phyloP scores from a whole-genome alignment of 2,888 invertebrate genomes.

The Dendrolimus houi region DNA sequence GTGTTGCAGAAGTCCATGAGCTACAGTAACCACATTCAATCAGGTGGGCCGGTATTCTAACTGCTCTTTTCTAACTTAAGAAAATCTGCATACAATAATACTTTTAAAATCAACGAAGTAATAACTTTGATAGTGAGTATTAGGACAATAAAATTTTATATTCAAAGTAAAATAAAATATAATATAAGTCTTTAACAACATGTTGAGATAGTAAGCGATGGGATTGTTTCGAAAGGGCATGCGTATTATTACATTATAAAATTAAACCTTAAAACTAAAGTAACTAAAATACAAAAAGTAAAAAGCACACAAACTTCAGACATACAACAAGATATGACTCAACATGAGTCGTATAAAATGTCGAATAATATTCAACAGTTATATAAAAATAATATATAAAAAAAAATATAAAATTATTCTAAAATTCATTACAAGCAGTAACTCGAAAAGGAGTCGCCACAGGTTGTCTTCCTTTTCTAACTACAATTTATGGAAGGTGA shows the following conservation, averaged over 20 bases:
- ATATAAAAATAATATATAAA: constrained; percentile 10
- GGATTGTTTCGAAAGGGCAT: background rate
- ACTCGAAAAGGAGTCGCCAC: background rate
- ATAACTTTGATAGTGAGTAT: too few relatives aligned
- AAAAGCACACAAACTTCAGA: constrained; percentile 18
- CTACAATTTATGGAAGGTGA: too few relatives aligned
- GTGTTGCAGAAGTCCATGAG: too few relatives aligned
- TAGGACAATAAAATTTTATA: too few relatives aligned
- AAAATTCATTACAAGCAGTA: background rate
- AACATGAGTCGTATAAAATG: constrained; percentile 57
- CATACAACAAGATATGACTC: constrained; percentile 38
- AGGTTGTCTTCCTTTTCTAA: too few relatives aligned
- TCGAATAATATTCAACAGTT: constrained; percentile 47
- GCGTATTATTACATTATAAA: background rate
- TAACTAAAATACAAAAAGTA: constrained; percentile 13
- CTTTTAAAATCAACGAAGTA: too few relatives aligned
- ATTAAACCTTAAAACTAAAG: background rate
- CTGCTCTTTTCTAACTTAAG: too few relatives aligned
- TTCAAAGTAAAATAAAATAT: too few relatives aligned
- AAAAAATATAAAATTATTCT: background rate
- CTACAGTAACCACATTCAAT: too few relatives aligned
- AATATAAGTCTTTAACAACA: background rate
- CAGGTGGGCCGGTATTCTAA: too few relatives aligned
- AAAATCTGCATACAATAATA: too few relatives aligned
- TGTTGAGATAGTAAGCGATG: background rate